phyloP scores from a whole-genome alignment of 37 sponge, comb jelly and placozoan species.

The Aplysina aerophoba region DNA sequence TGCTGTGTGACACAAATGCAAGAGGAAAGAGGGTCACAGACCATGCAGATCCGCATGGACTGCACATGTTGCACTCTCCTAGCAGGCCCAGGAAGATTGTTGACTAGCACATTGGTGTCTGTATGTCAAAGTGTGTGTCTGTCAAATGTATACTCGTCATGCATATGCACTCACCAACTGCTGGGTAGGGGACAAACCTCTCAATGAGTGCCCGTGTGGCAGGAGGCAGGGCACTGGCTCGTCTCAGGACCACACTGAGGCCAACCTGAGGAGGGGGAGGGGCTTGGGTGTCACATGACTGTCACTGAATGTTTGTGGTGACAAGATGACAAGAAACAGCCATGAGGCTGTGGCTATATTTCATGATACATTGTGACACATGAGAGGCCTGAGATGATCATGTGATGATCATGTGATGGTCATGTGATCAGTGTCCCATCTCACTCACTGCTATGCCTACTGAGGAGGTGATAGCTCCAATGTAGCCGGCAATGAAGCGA shows the following conservation, averaged over 20 bases:
- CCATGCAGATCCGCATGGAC: no score
- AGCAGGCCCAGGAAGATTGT: not conserved
- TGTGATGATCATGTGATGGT: no score
- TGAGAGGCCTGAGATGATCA: not conserved
- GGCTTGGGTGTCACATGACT: not conserved
- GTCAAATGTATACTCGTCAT: no score
- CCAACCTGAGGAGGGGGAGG: conserved; percentile 40
- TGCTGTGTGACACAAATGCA: no score
- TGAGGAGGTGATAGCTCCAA: conserved; percentile 77
- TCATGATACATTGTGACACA: not conserved
- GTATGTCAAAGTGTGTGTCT: not conserved
- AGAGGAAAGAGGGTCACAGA: no score
- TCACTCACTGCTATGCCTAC: conserved; percentile 70
- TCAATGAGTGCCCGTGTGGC: conserved; percentile 72
- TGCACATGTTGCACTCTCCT: not conserved
- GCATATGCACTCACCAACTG: conserved; percentile 66
- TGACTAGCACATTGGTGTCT: not conserved
- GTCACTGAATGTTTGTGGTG: no score
- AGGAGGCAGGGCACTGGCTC: conserved; percentile 57
- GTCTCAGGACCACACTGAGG: conserved; percentile 58
- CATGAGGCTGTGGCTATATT: not conserved
- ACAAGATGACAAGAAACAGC: not conserved
- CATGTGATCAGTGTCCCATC: not conserved
- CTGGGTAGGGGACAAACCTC: conserved; percentile 85
- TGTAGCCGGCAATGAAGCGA: conserved; percentile 70